phyloP scores from a whole-genome alignment of 2,113 vertebrate species.

The Platysternon megacephalum region DNA sequence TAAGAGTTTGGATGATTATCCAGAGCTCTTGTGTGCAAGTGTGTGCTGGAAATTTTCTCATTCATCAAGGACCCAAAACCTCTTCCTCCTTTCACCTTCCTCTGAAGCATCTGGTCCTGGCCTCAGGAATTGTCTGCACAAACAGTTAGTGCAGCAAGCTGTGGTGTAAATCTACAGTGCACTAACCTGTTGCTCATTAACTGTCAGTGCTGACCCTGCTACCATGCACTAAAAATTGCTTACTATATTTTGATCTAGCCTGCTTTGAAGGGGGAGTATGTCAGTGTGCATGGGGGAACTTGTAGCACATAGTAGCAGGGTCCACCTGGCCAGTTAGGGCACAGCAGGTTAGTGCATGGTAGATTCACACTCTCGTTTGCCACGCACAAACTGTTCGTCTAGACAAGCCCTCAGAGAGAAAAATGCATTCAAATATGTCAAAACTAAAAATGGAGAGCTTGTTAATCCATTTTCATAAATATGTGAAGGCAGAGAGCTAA shows the following conservation, averaged over 20 bases:
- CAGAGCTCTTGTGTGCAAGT: background rate
- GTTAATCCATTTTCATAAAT: background rate
- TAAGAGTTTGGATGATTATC: accelerated
- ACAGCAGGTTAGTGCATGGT: background rate
- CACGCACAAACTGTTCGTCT: background rate
- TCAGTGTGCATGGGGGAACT: background rate
- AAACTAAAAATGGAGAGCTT: background rate
- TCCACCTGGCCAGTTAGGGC: background rate
- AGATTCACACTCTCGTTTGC: background rate
- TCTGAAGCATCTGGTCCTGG: background rate
- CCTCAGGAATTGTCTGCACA: background rate
- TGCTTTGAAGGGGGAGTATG: background rate
- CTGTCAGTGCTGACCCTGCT: background rate
- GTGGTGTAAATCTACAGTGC: background rate
- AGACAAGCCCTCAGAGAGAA: background rate
- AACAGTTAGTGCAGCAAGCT: background rate
- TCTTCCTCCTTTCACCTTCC: background rate
- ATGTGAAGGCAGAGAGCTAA: background rate
- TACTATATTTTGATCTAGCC: background rate
- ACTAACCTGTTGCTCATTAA: background rate
- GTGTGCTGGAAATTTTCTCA: accelerated
- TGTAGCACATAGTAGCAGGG: background rate
- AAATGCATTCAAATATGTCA: background rate
- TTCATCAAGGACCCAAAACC: background rate
- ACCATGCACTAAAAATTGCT: background rate